A percentile compares a stretch with the other conserved stretches of the same genome.
phyloP scores from a whole-genome alignment of 2,113 vertebrate species.

The Motacilla tschutschensis region DNA sequence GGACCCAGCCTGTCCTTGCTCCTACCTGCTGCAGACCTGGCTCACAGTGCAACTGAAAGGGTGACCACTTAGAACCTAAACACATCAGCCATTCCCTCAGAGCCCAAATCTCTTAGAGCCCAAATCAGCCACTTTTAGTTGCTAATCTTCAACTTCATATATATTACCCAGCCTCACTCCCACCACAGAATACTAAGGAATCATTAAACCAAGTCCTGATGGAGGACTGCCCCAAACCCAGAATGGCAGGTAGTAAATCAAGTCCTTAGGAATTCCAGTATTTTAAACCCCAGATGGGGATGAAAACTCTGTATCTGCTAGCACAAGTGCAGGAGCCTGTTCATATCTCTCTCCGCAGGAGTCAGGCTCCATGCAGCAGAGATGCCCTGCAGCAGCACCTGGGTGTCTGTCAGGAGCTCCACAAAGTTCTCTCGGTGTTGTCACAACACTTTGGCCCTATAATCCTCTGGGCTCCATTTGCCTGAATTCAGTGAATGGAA shows the following conservation, averaged over 20 bases:
- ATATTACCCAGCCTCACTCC: background rate
- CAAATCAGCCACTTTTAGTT: background rate
- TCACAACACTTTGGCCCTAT: slow-evolving; percentile 64
- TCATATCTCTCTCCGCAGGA: slow-evolving; percentile 60
- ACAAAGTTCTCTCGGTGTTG: slow-evolving; percentile 58
- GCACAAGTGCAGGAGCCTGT: background rate
- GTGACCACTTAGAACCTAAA: background rate
- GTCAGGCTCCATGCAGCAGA: slow-evolving; percentile 48
- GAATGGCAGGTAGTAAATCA: background rate
- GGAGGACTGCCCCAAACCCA: background rate
- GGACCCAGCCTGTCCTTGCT: background rate
- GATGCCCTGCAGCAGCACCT: slow-evolving; percentile 53
- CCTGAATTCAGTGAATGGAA: slow-evolving; percentile 34
- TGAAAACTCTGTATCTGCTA: background rate
- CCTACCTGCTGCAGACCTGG: background rate
- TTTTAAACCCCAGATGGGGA: background rate
- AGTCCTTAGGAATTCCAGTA: background rate
- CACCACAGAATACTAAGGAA: background rate
- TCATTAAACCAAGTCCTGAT: background rate
- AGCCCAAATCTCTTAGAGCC: background rate
- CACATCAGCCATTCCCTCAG: background rate
- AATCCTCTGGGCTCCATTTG: slow-evolving; percentile 38
- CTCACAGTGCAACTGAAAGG: background rate
- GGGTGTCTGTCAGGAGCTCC: slow-evolving; percentile 56
- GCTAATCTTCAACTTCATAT: background rate